phyloP scores from a whole-genome alignment of 2,113 vertebrate species.

The Microcebus tavaratra region DNA sequence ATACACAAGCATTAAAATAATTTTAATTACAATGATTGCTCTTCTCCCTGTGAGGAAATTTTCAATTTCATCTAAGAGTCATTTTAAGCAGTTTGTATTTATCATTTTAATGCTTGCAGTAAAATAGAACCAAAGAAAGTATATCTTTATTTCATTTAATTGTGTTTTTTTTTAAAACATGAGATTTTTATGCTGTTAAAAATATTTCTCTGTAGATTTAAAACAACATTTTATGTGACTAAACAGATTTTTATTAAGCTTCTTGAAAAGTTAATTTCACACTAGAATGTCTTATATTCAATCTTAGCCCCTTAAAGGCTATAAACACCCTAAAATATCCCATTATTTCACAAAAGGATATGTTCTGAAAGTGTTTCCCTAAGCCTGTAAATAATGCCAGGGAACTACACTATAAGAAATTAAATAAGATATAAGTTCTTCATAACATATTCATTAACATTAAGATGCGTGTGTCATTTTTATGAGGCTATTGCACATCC shows the following conservation, averaged over 20 bases:
- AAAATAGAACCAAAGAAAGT: background rate
- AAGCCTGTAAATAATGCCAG: background rate
- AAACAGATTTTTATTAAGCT: constrained; percentile 24
- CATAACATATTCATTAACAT: background rate
- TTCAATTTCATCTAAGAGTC: background rate
- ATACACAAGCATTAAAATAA: background rate
- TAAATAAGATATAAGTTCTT: background rate
- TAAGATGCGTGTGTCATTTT: background rate
- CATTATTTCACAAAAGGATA: constrained; percentile 46
- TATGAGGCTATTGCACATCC: background rate
- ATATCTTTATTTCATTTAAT: constrained; percentile 9
- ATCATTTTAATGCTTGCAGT: constrained; percentile 12
- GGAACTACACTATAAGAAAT: background rate
- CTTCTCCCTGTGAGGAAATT: background rate
- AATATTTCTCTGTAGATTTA: constrained; percentile 1
- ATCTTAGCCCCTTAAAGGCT: background rate
- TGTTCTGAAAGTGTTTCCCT: background rate
- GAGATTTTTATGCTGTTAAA: background rate
- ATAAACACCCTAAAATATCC: constrained; percentile 3
- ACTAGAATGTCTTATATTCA: background rate
- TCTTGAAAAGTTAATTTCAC: constrained; percentile 16
- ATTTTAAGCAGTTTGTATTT: constrained; percentile 32
- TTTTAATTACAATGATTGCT: constrained; percentile 28
- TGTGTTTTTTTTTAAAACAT: constrained; percentile 16
- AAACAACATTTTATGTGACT: constrained; percentile 1